Evolutionary conservation across 2,888 invertebrate species (phyloP).

Genomic region (Cheilosia soror): DNA sequence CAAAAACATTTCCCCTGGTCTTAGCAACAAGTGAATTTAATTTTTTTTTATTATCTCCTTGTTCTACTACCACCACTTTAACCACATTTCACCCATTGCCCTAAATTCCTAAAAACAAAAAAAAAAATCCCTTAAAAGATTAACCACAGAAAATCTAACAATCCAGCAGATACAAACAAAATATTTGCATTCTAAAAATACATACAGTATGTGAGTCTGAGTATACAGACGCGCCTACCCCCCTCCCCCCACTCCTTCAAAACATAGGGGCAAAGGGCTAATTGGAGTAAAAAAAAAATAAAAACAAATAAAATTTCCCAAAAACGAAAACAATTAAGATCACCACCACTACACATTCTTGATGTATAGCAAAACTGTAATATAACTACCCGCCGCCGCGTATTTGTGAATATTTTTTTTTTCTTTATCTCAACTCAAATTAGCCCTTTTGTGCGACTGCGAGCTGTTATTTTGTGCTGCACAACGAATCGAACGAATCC

Average conservation of each 20-base stretch:
- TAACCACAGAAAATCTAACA: constrained; percentile 61
- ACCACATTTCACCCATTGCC: constrained; percentile 68
- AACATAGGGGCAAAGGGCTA: constrained; percentile 47
- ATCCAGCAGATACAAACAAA: constrained; percentile 59
- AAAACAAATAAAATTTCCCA: constrained; percentile 59
- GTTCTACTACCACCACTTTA: constrained; percentile 30
- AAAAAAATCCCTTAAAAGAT: constrained; percentile 65
- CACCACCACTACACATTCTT: constrained; percentile 58
- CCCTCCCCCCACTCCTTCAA: no score
- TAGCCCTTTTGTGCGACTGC: constrained; percentile 61
- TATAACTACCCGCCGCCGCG: constrained; percentile 23
- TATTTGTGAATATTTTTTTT: constrained; percentile 6
- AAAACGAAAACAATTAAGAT: constrained; percentile 72
- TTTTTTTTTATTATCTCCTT: constrained; percentile 12
- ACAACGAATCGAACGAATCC: constrained; percentile 12
- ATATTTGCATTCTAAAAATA: constrained; percentile 75
- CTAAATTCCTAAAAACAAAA: constrained; percentile 62
- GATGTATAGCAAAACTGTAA: background rate
- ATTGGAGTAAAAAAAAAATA: constrained; percentile 39
- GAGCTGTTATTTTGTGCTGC: constrained; percentile 10
- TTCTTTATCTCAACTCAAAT: constrained; percentile 49
- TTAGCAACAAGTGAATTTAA: constrained; percentile 67
- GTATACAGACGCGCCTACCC: no score
- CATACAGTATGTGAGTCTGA: background rate
- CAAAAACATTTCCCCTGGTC: constrained; percentile 71